A percentile compares a stretch with the other conserved stretches of the same genome.
Conservation (phyloP, 1,140 invertebrate species). For the Lasaia peninsularis region DNA sequence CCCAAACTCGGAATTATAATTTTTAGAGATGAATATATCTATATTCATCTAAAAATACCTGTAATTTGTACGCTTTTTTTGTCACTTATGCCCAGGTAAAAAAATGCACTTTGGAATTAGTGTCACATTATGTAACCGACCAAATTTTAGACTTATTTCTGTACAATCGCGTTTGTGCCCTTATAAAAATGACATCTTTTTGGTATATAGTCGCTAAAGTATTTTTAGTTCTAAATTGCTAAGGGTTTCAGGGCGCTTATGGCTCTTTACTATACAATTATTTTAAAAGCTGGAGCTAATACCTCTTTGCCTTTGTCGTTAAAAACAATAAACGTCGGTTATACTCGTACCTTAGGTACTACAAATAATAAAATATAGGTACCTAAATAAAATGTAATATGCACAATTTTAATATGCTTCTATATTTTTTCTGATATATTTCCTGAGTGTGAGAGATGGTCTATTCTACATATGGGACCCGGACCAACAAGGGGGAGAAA, state of each 20-base stretch:
- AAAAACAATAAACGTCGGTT: neutral
- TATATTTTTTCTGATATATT: no score
- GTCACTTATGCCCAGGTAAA: neutral
- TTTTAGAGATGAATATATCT: no score
- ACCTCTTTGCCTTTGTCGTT: neutral
- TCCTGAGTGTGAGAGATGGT: no score
- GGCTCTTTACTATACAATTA: neutral
- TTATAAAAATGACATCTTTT: neutral
- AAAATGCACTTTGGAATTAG: neutral
- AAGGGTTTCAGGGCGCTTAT: neutral
- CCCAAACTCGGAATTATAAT: no score
- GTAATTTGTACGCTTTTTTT: no score
- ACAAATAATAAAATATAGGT: no score
- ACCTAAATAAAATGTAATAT: no score
- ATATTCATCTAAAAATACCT: no score
- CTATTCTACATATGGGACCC: no score
- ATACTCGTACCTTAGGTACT: no score
- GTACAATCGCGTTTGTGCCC: neutral
- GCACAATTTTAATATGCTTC: no score
- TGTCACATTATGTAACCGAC: neutral
- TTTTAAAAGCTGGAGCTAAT: neutral
- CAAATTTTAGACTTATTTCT: neutral
- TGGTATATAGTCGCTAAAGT: neutral
- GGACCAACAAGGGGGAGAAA: no score
- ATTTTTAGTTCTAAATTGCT: neutral